Base-by-base conservation (phyloP, 2,797 vertebrate genomes). In the Zalophus californianus region DNA sequence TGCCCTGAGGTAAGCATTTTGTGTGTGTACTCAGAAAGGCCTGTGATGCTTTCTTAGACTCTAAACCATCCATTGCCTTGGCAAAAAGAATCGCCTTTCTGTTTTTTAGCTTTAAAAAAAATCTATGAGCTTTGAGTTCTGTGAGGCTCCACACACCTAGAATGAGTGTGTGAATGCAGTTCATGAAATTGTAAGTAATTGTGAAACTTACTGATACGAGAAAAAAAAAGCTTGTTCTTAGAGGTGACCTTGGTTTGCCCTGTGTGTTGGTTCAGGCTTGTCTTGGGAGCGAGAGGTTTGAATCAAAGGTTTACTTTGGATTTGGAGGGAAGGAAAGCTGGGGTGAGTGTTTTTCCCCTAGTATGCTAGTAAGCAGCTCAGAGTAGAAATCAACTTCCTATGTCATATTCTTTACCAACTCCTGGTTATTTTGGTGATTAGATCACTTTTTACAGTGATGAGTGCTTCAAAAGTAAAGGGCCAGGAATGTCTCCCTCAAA, bases 261-360 rank as follows among this genome's bases (percentile, higher is more conserved):
- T 35, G 13, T 79, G 66, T 68, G 44, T 92, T 92, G 27, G 7
- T 41, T 92, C 23, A 72, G 54, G 29, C 62, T 58, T 87, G 8
- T 60, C 58, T 44, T 72, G 32, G 38, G 80, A 44, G 11, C 27
- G 12, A 86, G 78, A 92, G 52, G 29, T 90, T 93, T 66, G 18
- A 92, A 38, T 66, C 48, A 79, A 50, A 88, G 79, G 38, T 90
- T 78, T 29, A 58, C 52, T 93, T 41, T 77, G 86, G 21, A 38
- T 93, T 95, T 84, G n/a, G 44, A 89, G 56, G 60, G 15, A 83
- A 80, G 29, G 58, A 92, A 60, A 84, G 12, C 23, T 73, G 90
- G 12, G 5, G 3, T 64, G 60, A 80, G 9, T 77, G 23, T 64
- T 83, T 68, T 66, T n/a, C 78, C 44, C 44, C 58, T 78, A 27